Evolutionary conservation across 2,113 vertebrate genomes (phyloP).

Genomic region (Scomber japonicus): DNA sequence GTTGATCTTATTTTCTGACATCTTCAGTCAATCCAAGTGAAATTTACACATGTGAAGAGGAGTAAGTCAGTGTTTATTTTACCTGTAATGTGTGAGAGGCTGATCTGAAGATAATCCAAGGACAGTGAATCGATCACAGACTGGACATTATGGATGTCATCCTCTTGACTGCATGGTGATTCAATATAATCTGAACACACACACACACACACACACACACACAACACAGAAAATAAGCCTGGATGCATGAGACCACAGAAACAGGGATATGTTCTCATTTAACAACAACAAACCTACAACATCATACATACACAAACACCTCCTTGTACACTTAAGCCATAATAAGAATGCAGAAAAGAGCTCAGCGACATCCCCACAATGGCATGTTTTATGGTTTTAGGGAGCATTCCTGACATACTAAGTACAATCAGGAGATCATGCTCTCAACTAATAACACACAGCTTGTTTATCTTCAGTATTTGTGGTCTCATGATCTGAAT

Average conservation of each 20-base stretch:
- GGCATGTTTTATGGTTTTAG: conserved; percentile 42
- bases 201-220: conserved; percentile 26
- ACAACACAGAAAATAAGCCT: not conserved
- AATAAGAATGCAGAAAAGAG: not conserved
- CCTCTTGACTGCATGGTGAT: conserved; percentile 88
- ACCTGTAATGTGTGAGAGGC: conserved; percentile 98
- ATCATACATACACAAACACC: not conserved
- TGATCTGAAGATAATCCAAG: conserved; percentile 97
- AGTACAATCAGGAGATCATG: conserved; percentile 15
- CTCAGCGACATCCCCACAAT: conserved; percentile 15
- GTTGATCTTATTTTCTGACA: not conserved
- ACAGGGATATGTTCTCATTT: not conserved
- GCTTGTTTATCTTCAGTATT: not conserved
- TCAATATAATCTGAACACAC: conserved; percentile 88
- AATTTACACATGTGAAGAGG: not conserved
- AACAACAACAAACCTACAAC: not conserved
- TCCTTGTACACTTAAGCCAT: not conserved
- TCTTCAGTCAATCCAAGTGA: not conserved
- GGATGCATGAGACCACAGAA: not conserved
- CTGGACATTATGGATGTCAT: conserved; percentile 94
- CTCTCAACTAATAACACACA: not conserved
- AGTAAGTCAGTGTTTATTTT: conserved; percentile 28
- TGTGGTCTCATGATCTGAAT: not conserved
- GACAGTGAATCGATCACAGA: conserved; percentile 96
- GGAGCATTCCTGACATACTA: conserved; percentile 54